A percentile compares a stretch with the other conserved stretches of the same genome.
phyloP scores from a whole-genome alignment of 2,113 vertebrate genomes.

The Hoplias malabaricus region DNA sequence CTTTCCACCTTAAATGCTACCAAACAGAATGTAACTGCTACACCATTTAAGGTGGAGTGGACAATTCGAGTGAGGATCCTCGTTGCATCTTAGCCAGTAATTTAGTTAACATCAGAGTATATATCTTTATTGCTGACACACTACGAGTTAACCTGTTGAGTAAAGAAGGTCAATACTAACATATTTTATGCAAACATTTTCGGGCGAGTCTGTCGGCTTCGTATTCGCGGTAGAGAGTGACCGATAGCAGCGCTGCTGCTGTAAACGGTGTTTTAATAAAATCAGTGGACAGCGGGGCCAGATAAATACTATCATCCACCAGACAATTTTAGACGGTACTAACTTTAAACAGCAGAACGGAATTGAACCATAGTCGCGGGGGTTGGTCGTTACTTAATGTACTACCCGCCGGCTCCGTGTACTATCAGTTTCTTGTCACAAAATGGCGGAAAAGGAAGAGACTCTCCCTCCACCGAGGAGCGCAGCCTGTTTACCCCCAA shows the following conservation, averaged over 20 bases:
- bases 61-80: too few relatives aligned
- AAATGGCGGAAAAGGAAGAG: constrained; percentile 83
- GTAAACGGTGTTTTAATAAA: background rate
- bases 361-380: background rate
- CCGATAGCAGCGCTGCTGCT: background rate
- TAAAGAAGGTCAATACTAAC: background rate
- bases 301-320: background rate
- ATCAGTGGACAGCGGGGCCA: background rate
- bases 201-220: background rate
- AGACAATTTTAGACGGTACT: background rate
- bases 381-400: background rate
- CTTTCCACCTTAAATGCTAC: too few relatives aligned
- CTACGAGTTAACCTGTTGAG: background rate
- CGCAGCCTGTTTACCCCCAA: constrained; percentile 61
- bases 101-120: too few relatives aligned
- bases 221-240: background rate
- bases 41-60: too few relatives aligned
- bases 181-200: background rate
- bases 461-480: constrained; percentile 60
- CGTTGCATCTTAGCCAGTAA: too few relatives aligned
- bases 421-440: constrained; percentile 73
- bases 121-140: too few relatives aligned
- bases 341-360: background rate
- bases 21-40: too few relatives aligned
- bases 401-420: constrained; percentile 51